Conservation (phyloP, 2,888 invertebrate species). For the Miltochrista miniata region DNA sequence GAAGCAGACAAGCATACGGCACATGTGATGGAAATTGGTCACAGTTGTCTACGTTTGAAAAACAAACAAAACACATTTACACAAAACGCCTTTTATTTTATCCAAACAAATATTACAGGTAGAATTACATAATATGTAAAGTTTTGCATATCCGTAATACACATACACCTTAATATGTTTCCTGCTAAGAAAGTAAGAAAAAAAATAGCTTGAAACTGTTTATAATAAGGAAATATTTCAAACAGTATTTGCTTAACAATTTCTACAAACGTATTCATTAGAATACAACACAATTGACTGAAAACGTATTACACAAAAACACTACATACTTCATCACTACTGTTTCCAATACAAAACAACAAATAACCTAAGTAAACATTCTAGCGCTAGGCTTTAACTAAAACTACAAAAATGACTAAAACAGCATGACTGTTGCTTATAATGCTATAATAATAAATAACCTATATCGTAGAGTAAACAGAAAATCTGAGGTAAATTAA, state of each 20-base stretch:
- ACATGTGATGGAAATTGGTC: too few relatives aligned
- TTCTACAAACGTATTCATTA: background rate
- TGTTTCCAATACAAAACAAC: constrained; percentile 47
- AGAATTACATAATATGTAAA: too few relatives aligned
- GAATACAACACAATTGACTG: constrained; percentile 3
- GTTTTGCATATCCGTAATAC: too few relatives aligned
- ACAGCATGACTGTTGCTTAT: constrained; percentile 71
- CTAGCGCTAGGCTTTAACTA: constrained; percentile 38
- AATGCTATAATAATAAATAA: constrained; percentile 65
- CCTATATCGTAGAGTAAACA: constrained; percentile 43
- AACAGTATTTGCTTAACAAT: background rate
- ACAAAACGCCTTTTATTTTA: too few relatives aligned
- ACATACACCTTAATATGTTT: too few relatives aligned
- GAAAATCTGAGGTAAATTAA: constrained; percentile 67
- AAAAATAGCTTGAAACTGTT: too few relatives aligned
- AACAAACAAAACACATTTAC: too few relatives aligned
- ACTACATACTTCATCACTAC: constrained; percentile 4
- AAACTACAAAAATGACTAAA: constrained; percentile 76
- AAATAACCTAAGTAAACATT: constrained; percentile 37
- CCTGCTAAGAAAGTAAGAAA: too few relatives aligned
- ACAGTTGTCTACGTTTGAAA: too few relatives aligned
- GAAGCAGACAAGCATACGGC: too few relatives aligned
- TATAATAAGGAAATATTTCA: too few relatives aligned
- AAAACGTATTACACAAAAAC: constrained; percentile 13
- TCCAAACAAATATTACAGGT: too few relatives aligned